Evolutionary conservation across 2,113 vertebrate genomes (phyloP).

Genomic region (Bolborhynchus lineola): DNA sequence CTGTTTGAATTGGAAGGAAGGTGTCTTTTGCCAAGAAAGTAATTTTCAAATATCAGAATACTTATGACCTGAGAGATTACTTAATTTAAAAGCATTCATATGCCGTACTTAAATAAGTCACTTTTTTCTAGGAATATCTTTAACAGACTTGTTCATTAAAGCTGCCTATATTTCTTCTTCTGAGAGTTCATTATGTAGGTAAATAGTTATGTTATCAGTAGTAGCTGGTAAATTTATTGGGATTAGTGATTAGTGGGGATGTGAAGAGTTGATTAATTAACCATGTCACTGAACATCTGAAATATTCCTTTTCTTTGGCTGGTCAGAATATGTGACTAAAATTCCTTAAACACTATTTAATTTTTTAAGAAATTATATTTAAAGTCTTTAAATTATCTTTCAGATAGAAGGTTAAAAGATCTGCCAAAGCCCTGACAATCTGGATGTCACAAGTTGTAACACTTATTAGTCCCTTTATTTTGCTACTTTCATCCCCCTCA

Average conservation of each 20-base stretch:
- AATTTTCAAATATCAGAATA: not conserved
- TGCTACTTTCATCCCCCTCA: not conserved
- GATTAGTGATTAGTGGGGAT: not conserved
- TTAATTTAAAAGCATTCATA: conserved; percentile 10
- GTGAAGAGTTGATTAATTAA: not conserved
- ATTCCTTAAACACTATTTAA: not conserved
- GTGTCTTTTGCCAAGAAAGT: not conserved
- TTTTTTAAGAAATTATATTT: not conserved
- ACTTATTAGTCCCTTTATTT: not conserved
- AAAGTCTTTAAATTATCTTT: not conserved
- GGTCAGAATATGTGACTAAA: not conserved
- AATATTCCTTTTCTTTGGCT: not conserved
- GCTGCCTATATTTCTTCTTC: not conserved
- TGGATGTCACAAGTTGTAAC: not conserved
- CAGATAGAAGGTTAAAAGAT: not conserved
- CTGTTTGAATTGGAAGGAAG: not conserved
- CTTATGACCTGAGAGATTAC: conserved; percentile 2
- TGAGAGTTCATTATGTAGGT: not conserved
- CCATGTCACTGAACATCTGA: not conserved
- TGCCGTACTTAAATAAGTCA: not conserved
- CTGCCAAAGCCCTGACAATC: not conserved
- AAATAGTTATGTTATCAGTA: not conserved
- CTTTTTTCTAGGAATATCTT: conserved; percentile 2
- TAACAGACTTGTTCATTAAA: conserved; percentile 26
- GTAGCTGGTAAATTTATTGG: not conserved